Percentiles rank a stretch among this genome's conserved stretches.
Evolutionary conservation across 64 coral and sea anemone species (phyloP).

Genomic region (Pocillopora verrucosa): DNA sequence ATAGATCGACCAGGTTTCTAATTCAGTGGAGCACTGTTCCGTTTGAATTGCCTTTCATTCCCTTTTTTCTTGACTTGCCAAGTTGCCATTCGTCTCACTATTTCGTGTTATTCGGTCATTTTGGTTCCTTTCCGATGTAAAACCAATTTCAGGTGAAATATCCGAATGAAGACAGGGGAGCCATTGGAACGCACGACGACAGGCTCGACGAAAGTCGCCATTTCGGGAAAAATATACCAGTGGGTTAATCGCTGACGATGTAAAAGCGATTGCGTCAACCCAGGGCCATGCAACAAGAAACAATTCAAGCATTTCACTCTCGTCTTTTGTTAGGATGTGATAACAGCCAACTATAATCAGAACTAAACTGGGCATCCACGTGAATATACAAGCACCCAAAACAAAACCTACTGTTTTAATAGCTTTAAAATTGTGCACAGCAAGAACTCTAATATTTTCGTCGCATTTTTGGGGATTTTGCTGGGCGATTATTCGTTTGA

Average conservation of each 20-base stretch:
- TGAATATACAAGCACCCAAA: not conserved
- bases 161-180: not conserved
- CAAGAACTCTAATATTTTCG: not conserved
- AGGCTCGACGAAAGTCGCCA: not conserved
- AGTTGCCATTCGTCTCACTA: too few relatives aligned
- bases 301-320: not conserved
- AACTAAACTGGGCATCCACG: not conserved
- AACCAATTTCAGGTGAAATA: too few relatives aligned
- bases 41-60: too few relatives aligned
- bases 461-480: not conserved
- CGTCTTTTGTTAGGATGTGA: too few relatives aligned
- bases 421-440: not conserved
- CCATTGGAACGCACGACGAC: not conserved
- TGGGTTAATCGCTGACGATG: constrained; percentile 5
- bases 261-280: constrained; percentile 3
- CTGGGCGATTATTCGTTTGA: not conserved
- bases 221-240: constrained; percentile 11
- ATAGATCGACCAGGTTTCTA: too few relatives aligned
- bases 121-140: too few relatives aligned
- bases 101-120: too few relatives aligned
- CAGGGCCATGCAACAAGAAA: not conserved
- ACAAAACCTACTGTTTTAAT: not conserved
- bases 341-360: not conserved
- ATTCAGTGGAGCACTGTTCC: too few relatives aligned
- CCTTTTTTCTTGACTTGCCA: too few relatives aligned